Percentiles rank a stretch among this genome's conserved stretches.
Evolutionary conservation across 2,888 invertebrate species (phyloP).

Genomic region (Fragum fragum): DNA sequence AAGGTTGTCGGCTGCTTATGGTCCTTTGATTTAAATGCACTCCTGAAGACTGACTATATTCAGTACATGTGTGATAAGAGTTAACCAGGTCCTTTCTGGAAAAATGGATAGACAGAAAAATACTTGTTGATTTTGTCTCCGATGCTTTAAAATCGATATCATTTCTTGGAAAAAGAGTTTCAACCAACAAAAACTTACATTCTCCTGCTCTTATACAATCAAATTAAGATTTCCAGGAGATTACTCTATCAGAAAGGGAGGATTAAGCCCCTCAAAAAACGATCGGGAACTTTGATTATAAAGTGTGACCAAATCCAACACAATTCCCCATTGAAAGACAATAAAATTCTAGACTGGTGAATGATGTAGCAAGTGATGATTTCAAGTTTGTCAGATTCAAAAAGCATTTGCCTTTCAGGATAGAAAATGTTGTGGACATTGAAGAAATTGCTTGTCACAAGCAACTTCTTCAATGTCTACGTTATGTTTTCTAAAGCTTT

Average conservation of each 20-base stretch:
- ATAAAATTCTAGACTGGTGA: too few species aligned
- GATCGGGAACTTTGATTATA: too few species aligned
- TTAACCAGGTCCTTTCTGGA: too few species aligned
- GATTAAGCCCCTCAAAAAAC: background rate
- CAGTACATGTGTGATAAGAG: too few species aligned
- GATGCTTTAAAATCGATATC: background rate
- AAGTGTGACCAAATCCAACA: too few species aligned
- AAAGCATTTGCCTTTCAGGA: too few species aligned
- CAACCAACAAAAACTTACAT: background rate
- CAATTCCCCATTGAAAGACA: too few species aligned
- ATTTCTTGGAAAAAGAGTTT: background rate
- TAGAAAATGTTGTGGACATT: background rate
- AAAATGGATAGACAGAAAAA: background rate
- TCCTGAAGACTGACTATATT: too few species aligned
- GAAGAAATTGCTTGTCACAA: background rate
- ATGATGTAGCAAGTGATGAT: too few species aligned
- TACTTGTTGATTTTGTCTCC: background rate
- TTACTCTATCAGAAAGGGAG: background rate
- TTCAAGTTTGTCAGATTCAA: too few species aligned
- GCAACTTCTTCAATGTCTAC: background rate
- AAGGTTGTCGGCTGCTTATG: too few species aligned
- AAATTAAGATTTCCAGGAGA: constrained; percentile 3
- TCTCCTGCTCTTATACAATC: background rate
- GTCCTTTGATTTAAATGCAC: too few species aligned
- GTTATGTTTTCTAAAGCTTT: background rate